phyloP scores from a whole-genome alignment of 2,888 invertebrate species.

The Phengaris alcon region DNA sequence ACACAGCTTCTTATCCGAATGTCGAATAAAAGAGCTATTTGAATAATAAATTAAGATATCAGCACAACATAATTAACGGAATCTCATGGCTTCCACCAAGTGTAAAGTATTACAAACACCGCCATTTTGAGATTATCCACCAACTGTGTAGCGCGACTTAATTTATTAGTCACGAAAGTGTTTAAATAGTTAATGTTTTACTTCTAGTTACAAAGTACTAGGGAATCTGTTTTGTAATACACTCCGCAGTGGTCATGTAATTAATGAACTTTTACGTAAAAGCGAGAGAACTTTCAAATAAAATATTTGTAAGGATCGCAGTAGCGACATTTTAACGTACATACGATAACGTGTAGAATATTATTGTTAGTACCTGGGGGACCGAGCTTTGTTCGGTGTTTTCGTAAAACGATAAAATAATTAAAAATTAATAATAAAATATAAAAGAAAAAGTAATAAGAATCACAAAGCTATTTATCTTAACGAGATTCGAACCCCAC shows the following conservation, averaged over 20 bases:
- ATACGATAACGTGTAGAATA: too few relatives aligned
- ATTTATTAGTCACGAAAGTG: slow-evolving; percentile 72
- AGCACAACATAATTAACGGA: not conserved
- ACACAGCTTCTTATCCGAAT: too few relatives aligned
- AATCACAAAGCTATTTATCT: too few relatives aligned
- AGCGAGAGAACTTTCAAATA: not conserved
- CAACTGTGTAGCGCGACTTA: slow-evolving; percentile 57
- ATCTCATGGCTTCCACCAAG: slow-evolving; percentile 40
- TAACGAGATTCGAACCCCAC: too few relatives aligned
- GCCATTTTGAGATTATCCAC: slow-evolving; percentile 68
- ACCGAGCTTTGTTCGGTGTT: too few relatives aligned
- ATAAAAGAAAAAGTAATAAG: too few relatives aligned
- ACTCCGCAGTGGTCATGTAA: not conserved
- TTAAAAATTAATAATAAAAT: too few relatives aligned
- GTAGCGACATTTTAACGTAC: too few relatives aligned
- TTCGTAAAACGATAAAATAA: too few relatives aligned
- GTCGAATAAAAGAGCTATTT: too few relatives aligned
- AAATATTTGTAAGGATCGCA: too few relatives aligned
- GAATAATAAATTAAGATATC: too few relatives aligned
- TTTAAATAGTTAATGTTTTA: slow-evolving; percentile 72
- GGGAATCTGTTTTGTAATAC: slow-evolving; percentile 40
- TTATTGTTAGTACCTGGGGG: not conserved
- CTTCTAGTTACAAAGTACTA: slow-evolving; percentile 50
- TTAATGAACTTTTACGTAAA: not conserved
- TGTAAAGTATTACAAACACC: slow-evolving; percentile 56